phyloP scores from a whole-genome alignment of 1,140 invertebrate species.

The Steinernema feltiae region DNA sequence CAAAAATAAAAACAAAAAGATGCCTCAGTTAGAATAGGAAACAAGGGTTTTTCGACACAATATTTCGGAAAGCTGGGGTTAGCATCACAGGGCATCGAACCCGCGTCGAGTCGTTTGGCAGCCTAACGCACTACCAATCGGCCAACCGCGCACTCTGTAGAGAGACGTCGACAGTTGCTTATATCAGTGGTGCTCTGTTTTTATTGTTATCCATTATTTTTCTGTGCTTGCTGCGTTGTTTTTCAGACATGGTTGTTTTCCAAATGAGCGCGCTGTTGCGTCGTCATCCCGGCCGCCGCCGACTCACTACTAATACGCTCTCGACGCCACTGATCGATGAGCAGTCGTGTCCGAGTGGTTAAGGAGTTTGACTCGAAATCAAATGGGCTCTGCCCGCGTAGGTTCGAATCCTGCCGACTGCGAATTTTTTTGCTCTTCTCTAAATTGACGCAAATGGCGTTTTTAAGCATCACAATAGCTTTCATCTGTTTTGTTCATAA shows the following conservation, averaged over 20 bases:
- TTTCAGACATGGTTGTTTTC: too few relatives aligned
- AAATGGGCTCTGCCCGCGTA: conserved; percentile 31
- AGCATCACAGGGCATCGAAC: conserved; percentile 13
- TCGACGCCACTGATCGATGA: not conserved
- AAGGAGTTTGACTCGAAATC: conserved; percentile 30
- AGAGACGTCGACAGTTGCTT: too few relatives aligned
- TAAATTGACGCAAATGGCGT: not conserved
- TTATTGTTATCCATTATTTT: too few relatives aligned
- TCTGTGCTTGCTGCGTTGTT: not conserved
- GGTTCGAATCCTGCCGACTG: conserved; percentile 27
- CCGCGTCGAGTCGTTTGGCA: not conserved
- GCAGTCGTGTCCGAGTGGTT: conserved; percentile 28
- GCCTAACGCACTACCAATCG: conserved; percentile 5
- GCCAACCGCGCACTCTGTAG: not conserved
- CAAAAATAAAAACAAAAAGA: not conserved
- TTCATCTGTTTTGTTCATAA: too few relatives aligned
- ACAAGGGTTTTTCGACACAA: not conserved
- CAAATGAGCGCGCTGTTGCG: too few relatives aligned
- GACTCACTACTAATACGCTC: not conserved
- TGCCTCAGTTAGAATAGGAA: conserved; percentile 5
- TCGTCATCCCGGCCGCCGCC: too few relatives aligned
- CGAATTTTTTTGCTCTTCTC: conserved; percentile 14
- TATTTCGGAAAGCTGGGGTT: conserved; percentile 13
- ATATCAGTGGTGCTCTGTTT: too few relatives aligned
- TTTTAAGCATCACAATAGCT: not conserved